Conservation (phyloP, 1,140 invertebrate genomes). For the Bombus consobrinus region DNA sequence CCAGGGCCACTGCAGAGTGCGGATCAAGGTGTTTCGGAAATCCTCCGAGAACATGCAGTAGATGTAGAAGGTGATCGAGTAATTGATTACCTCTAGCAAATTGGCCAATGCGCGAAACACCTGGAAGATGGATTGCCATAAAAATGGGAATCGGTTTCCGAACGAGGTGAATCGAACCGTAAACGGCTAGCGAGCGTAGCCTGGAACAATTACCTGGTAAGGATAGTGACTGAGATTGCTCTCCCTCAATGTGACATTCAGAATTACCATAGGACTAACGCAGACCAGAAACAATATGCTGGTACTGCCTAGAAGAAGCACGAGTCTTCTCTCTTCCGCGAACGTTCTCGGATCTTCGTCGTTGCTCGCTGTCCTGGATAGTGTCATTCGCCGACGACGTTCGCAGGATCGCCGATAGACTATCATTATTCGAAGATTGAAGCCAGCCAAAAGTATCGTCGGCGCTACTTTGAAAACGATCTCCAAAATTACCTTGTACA, state of each 20-base stretch:
- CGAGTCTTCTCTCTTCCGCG: slow-evolving; percentile 88
- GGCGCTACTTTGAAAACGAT: slow-evolving; percentile 87
- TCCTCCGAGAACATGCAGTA: slow-evolving; percentile 91
- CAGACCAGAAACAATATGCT: slow-evolving; percentile 89
- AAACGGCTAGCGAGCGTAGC: neutral
- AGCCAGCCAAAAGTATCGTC: slow-evolving; percentile 86
- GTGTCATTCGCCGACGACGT: slow-evolving; percentile 85
- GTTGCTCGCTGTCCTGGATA: slow-evolving; percentile 73
- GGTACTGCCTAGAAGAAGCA: slow-evolving; percentile 88
- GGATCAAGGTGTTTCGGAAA: slow-evolving; percentile 87
- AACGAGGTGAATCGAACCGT: neutral
- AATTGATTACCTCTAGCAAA: slow-evolving; percentile 89
- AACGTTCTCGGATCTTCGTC: slow-evolving; percentile 58
- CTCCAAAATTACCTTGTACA: slow-evolving; percentile 87
- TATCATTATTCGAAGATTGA: slow-evolving; percentile 88
- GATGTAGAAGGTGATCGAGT: slow-evolving; percentile 91
- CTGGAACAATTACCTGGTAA: slow-evolving; percentile 83
- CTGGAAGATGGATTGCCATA: slow-evolving; percentile 75
- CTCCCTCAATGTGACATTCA: slow-evolving; percentile 87
- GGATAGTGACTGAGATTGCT: slow-evolving; percentile 85
- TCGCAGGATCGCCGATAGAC: slow-evolving; percentile 87
- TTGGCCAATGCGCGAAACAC: slow-evolving; percentile 89
- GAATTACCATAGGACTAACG: slow-evolving; percentile 89
- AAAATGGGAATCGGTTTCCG: neutral
- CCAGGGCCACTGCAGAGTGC: slow-evolving; percentile 86